Base-by-base conservation (phyloP, 2,113 vertebrate genomes). In the Centropus bengalensis region DNA sequence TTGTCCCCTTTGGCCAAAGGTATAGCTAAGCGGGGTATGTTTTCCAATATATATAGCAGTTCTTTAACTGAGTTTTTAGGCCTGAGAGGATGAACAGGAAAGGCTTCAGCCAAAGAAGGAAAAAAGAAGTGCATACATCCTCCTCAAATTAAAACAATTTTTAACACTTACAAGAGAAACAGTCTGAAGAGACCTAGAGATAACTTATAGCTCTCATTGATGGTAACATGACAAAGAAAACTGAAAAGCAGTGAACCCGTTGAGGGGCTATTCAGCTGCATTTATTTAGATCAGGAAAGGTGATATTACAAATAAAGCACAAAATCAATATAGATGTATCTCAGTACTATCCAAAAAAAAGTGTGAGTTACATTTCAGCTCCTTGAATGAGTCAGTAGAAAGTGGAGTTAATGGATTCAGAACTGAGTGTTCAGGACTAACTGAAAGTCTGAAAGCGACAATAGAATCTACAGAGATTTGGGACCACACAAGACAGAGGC, bases 241-340 rank as follows among this genome's bases (percentile, higher is more conserved):
- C 22, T 44, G 30, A 38, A 78, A 42, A 86, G 40, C 75, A 56
- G 16, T 32, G 20, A 89, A 64, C 9, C 49, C 51, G 8, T 70
- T 81, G 23, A 47, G 56, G 60, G 30, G 19, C 63, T 91, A 60
- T 87, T 88, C 23, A 14, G 32, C 32, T 91, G 14, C 38, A 79
- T 96, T 86, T 88, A 63, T 63, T 82, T 93, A 92, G 55, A 49
- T 59, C 3, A 47, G 51, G 73, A 92, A 91, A 94, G 54, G 22
- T 27, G 20, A 62, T 75, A 28, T 27, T 76, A 70, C 77, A 91
- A 83, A 91, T 66, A 75, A 93, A 84, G 45, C 49, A 42, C 64
- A 56, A 88, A 76, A 93, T 96, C 62, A 74, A 23, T 79, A 60
- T 1, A 45, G 36, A 70, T 30, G 27, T 58, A 30, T 64, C 10